Evolutionary conservation across 2,113 vertebrate species (phyloP), one percentile per base, ranked within the genome.

Genomic region (Xyrauchen texanus): DNA sequence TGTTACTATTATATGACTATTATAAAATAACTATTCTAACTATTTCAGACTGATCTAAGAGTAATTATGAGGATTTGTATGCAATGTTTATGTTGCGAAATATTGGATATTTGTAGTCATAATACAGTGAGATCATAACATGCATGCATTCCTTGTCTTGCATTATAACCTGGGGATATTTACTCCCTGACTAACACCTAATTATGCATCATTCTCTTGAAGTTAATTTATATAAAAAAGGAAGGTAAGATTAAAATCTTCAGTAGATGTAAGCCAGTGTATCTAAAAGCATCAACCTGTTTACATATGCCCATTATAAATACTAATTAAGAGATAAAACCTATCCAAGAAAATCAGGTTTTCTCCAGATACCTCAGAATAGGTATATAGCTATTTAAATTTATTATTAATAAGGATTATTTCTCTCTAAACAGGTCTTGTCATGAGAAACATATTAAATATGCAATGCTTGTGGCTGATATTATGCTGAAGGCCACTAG

Each of bases 401-500:
- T 60, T 55, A 12, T 21, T 60, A 68, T 60, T 60, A 15, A 51
- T 63, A 52, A 46, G 44, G 70, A 16, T 72, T 72, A 72, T 47
- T 47, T 60, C 1, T 60, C 21, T 8, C 64, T 74, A 62, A 87
- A 62, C 49, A 42, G 12, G 21, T 34, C 44, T 62, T 10, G 4
- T 15, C 47, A 34, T 52, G 51, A 70, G 44, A 34, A 9, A 70
- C 3, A 42, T 44, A 69, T 45, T 51, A 34, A 76, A 60, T 16
- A 53, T 46, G 4, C 7, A 47, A 66, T 9, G 34, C 11, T 47
- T 65, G 42, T 51, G 57, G 8, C 51, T 82, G 87, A 84, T 72
- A 8, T 86, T 84, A 58, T 64, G 42, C 6, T 63, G 82, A 72
- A 8, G 63, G 80, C 90, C 91, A 92, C 90, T 86, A 90, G 91